These are phyloP conservation scores for Salvelinus fontinalis DNA, from an alignment of 2,113 vertebrate species.

Conservation along the genomic window DNA sequence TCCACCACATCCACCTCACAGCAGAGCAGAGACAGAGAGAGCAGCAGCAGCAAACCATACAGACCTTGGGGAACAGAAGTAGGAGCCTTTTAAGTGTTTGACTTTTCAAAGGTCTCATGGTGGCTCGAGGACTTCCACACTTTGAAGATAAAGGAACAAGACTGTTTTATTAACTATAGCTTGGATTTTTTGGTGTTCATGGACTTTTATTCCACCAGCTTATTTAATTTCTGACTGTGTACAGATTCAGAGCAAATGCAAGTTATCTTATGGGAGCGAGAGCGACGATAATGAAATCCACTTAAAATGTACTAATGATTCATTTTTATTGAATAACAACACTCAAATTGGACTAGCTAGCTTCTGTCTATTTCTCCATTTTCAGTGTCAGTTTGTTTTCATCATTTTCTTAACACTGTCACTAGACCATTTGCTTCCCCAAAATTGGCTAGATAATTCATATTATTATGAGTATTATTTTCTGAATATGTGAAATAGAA, in stretches of 20 bases:
- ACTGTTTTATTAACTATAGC: not conserved
- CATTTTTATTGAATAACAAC: not conserved
- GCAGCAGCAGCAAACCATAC: slow-evolving; percentile 79
- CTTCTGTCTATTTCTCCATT: not conserved
- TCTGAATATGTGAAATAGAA: not conserved
- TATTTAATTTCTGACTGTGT: too few relatives aligned
- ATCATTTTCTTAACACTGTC: not conserved
- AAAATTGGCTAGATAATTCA: not conserved
- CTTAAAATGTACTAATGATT: not conserved
- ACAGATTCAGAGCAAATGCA: too few relatives aligned
- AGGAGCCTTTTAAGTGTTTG: slow-evolving; percentile 84
- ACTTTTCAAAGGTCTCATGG: not conserved
- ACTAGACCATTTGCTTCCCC: not conserved
- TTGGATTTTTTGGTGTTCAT: not conserved
- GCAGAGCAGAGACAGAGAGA: slow-evolving; percentile 58
- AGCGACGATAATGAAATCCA: not conserved
- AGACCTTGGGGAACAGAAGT: slow-evolving; percentile 94
- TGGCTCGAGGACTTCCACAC: too few relatives aligned
- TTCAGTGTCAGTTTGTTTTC: not conserved
- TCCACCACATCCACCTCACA: slow-evolving; percentile 65
- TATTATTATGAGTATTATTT: too few relatives aligned
- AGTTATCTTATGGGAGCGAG: too few relatives aligned
- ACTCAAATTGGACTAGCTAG: not conserved
- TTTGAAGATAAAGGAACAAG: not conserved
- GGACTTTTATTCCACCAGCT: not conserved